Evolutionary conservation across 1,140 invertebrate genomes (phyloP).

Genomic region (Apis florea): DNA sequence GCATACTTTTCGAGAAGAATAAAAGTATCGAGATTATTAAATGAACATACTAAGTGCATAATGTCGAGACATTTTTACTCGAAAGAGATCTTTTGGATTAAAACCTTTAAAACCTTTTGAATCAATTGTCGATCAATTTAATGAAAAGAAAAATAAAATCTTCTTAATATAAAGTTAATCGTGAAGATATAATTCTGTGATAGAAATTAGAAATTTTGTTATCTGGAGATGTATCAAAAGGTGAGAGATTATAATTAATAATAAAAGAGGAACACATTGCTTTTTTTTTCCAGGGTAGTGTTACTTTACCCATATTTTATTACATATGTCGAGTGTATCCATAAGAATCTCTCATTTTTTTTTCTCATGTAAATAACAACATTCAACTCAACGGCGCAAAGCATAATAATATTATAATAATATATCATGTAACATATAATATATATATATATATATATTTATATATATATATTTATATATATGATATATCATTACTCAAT

Average conservation of each 20-base stretch:
- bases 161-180: too few relatives aligned
- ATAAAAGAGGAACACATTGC: background rate
- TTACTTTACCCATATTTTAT: slow-evolving; percentile 71
- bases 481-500: slow-evolving; percentile 74
- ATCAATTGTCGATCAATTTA: too few relatives aligned
- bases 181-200: too few relatives aligned
- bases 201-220: background rate
- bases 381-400: slow-evolving; percentile 78
- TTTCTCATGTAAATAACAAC: slow-evolving; percentile 74
- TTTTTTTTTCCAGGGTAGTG: slow-evolving; percentile 34
- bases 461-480: slow-evolving; percentile 68
- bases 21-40: too few relatives aligned
- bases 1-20: too few relatives aligned
- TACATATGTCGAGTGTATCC: slow-evolving; percentile 75
- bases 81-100: too few relatives aligned
- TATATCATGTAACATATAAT: slow-evolving; percentile 76
- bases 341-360: slow-evolving; percentile 71
- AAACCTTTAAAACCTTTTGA: too few relatives aligned
- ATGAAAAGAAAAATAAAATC: too few relatives aligned
- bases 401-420: slow-evolving; percentile 75
- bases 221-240: background rate
- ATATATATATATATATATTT: slow-evolving; percentile 54
- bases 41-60: too few relatives aligned
- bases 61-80: too few relatives aligned
- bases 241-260: background rate